Percentiles rank a stretch among this genome's conserved stretches.
phyloP scores from a whole-genome alignment of 2,113 vertebrate species.

The Oncorhynchus masou region DNA sequence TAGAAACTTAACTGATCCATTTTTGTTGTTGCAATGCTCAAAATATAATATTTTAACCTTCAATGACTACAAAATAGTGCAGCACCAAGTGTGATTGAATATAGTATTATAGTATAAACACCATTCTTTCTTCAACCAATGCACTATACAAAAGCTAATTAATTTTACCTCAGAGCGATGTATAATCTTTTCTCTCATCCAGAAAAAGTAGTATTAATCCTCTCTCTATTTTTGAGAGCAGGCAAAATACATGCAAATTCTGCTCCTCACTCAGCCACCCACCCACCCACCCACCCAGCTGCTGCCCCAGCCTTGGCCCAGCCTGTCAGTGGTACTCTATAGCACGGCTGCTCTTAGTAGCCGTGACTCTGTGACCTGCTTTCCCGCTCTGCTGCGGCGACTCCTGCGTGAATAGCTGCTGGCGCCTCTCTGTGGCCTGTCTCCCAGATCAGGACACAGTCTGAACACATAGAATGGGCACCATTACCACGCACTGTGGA shows the following conservation, averaged over 20 bases:
- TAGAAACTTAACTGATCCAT: neutral
- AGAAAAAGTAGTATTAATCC: conserved; percentile 32
- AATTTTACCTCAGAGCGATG: neutral
- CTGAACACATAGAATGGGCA: conserved; percentile 52
- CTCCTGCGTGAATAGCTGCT: conserved; percentile 70
- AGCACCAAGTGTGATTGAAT: neutral
- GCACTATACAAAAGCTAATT: neutral
- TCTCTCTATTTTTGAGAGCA: conserved; percentile 25
- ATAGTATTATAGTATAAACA: neutral
- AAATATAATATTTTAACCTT: conserved; percentile 1
- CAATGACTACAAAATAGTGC: neutral
- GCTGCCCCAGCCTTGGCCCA: conserved; percentile 55
- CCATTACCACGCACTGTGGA: conserved; percentile 42
- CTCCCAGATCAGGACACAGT: conserved; percentile 64
- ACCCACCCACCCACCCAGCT: conserved; percentile 58
- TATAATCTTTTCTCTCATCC: conserved; percentile 15
- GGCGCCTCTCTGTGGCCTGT: conserved; percentile 63
- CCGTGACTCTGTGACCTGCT: conserved; percentile 74
- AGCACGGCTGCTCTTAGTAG: conserved; percentile 69
- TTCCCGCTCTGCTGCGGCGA: conserved; percentile 40
- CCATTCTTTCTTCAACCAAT: neutral
- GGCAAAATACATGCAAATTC: conserved; percentile 37
- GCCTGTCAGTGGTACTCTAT: conserved; percentile 70
- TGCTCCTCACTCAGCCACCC: conserved; percentile 2
- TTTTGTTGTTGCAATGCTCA: neutral